Evolutionary conservation across 1,140 invertebrate species (phyloP).

Genomic region (Episyrphus balteatus): DNA sequence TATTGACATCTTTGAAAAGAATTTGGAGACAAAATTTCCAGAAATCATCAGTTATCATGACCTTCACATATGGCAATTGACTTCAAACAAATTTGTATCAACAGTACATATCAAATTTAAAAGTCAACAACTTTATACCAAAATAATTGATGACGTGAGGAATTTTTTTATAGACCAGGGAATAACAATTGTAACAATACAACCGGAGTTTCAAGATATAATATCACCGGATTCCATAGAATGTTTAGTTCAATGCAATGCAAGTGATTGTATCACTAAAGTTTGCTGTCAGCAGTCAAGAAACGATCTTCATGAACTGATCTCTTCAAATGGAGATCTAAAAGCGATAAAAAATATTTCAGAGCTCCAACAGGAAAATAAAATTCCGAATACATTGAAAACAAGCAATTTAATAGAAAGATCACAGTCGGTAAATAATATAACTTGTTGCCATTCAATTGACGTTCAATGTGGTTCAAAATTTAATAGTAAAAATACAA

Average conservation of each 20-base stretch:
- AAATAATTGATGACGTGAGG: conserved; percentile 50
- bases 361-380: too few species aligned
- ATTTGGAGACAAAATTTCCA: conserved; percentile 59
- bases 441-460: too few species aligned
- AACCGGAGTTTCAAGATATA: conserved; percentile 57
- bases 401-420: too few species aligned
- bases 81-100: conserved; percentile 54
- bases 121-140: conserved; percentile 41
- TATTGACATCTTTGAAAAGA: conserved; percentile 51
- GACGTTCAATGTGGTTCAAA: too few species aligned
- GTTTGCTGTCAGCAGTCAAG: conserved; percentile 31
- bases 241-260: conserved; percentile 28
- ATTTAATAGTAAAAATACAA: too few species aligned
- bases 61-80: conserved; percentile 70
- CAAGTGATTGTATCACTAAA: conserved; percentile 25
- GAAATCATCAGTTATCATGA: conserved; percentile 70
- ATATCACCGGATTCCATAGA: conserved; percentile 20
- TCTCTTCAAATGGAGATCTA: conserved; percentile 11
- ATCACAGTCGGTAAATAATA: too few species aligned
- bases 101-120: conserved; percentile 64
- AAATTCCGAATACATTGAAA: too few species aligned
- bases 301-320: conserved; percentile 23
- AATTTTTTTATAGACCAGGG: conserved; percentile 61
- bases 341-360: too few species aligned
- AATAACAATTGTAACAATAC: conserved; percentile 63